Conservation (phyloP, 2,113 vertebrate species). For the Neogale vison region DNA sequence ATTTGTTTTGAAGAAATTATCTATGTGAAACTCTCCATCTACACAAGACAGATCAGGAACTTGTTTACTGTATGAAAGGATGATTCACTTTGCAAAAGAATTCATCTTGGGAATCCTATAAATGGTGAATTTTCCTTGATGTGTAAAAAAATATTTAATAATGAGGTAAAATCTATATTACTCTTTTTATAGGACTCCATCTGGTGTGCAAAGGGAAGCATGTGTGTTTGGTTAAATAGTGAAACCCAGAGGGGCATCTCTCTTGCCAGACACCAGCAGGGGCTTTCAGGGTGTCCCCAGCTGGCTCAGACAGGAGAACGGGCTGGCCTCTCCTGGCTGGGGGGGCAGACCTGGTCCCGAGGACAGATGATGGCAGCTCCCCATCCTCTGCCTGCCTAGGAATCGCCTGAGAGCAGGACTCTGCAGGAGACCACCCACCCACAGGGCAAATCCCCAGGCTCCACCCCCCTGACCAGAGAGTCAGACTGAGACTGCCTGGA, state of each 20-base stretch:
- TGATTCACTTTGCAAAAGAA: conserved; percentile 10
- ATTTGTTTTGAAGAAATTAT: conserved; percentile 24
- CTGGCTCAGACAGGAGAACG: conserved; percentile 21
- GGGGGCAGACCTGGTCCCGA: not conserved
- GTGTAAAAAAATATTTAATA: conserved; percentile 68
- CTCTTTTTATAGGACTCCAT: conserved; percentile 58
- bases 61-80: not conserved
- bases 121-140: conserved; percentile 45
- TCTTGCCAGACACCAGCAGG: conserved; percentile 47
- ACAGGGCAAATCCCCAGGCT: not conserved
- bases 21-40: not conserved
- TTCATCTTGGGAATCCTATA: conserved; percentile 9
- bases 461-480: not conserved
- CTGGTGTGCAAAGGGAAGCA: conserved; percentile 68
- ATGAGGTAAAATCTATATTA: conserved; percentile 57
- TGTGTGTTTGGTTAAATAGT: conserved; percentile 65
- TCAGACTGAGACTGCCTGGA: not conserved
- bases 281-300: conserved; percentile 2
- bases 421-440: not conserved
- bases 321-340: not conserved
- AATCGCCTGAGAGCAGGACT: not conserved
- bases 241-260: conserved; percentile 31
- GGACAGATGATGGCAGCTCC: not conserved
- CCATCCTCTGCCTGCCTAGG: not conserved
- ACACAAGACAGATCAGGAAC: not conserved